phyloP scores from a whole-genome alignment of 2,888 invertebrate genomes.

The Acanthosepion esculentum region DNA sequence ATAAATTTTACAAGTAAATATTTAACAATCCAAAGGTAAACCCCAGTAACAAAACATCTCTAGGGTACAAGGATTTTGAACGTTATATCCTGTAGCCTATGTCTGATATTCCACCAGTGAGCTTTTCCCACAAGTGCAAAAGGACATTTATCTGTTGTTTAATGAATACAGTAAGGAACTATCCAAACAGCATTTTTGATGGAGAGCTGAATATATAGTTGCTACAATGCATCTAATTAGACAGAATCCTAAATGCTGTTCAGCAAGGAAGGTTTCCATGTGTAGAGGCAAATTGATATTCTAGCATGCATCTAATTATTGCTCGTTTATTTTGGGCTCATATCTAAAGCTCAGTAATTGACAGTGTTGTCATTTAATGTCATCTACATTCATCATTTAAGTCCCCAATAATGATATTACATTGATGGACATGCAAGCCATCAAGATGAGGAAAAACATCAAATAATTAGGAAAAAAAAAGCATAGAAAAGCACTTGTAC shows the following conservation, averaged over 20 bases:
- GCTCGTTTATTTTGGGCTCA: slow-evolving; percentile 13
- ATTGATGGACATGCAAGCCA: slow-evolving; percentile 12
- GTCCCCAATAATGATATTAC: not conserved
- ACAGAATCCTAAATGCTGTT: not conserved
- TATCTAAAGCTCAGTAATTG: slow-evolving; percentile 33
- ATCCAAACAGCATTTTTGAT: slow-evolving; percentile 9
- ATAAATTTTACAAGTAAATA: too few species aligned
- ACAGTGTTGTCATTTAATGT: slow-evolving; percentile 10
- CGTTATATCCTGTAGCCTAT: not conserved
- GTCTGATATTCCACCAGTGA: not conserved
- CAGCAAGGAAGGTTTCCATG: slow-evolving; percentile 6
- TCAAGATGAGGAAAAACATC: not conserved
- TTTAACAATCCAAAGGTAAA: too few species aligned
- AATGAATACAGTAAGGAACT: not conserved
- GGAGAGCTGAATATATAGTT: not conserved
- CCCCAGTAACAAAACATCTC: too few species aligned
- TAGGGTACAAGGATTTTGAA: not conserved
- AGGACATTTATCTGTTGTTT: not conserved
- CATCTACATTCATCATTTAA: slow-evolving; percentile 33
- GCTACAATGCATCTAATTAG: slow-evolving; percentile 23
- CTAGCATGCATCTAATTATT: not conserved
- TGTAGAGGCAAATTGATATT: slow-evolving; percentile 6
- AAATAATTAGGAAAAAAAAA: not conserved
- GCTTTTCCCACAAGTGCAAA: slow-evolving; percentile 21
- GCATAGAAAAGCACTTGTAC: not conserved